Evolutionary conservation across 1,140 invertebrate species (phyloP), one percentile per base, ranked within the genome.

Genomic region (Polyergus mexicanus): DNA sequence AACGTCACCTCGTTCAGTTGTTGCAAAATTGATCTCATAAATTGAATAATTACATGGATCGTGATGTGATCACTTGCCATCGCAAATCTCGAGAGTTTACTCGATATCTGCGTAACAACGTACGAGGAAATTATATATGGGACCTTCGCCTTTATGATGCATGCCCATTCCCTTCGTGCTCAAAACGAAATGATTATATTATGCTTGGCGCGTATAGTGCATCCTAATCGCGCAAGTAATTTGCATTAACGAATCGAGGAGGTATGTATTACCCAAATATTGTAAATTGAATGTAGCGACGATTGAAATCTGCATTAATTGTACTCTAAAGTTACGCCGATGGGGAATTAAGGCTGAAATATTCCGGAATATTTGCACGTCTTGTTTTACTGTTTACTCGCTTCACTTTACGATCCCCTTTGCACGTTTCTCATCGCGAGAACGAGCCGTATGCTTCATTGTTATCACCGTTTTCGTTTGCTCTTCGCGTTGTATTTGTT

Each of bases 161-260:
- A 11, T n/a, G 32, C 38, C 32, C 41, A 13, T 60, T 47, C 19
- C n/a, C 41, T 71, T 44, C 69, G 44, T 47, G 28, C n/a, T 41
- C 25, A 22, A 41, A 84, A 77, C 51, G 51, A 47, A 66, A 69
- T 63, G 44, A 83, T 69, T 69, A 35, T 35, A 35, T n/a, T 51
- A 44, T 19, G 8, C 28, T 44, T 28, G 38, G 25, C 38, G 7
- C 19, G 6, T 25, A 62, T 38, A 28, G 63, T 63, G 25, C 22
- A 84, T 87, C 76, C 63, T 71, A 85, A 87, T 86, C 47, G n/a
- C n/a, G 28, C 16, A 51, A 54, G 47, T 87, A 87, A 87, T 84
- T 77, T 75, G 60, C 56, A n/a, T 32, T 22, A 51, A 66, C 51
- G 22, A n/a, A 13, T 22, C 44, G 10, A 60, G 13, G 25, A 72